These are phyloP conservation scores for Smittia sp. DNA, from an alignment of 2,888 invertebrate genomes.

Conservation along the genomic window DNA sequence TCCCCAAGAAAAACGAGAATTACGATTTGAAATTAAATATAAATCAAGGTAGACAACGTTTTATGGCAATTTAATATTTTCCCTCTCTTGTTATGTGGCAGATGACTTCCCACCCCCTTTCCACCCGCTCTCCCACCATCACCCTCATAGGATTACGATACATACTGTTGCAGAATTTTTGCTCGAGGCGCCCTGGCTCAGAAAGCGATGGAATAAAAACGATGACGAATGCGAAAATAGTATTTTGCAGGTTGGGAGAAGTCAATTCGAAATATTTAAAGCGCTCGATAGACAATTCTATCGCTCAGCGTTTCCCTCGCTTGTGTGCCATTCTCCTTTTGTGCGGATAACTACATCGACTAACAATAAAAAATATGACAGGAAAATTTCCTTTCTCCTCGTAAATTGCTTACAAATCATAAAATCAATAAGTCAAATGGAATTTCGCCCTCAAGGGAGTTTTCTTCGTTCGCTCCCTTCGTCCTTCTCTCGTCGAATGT, in stretches of 20 bases:
- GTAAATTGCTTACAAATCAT: slow-evolving; percentile 31
- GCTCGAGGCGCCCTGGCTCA: slow-evolving; percentile 11
- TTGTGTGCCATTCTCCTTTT: not conserved
- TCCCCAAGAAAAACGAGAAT: too few species aligned
- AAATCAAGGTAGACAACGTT: slow-evolving; percentile 29
- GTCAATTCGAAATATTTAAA: slow-evolving; percentile 19
- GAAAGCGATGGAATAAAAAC: not conserved
- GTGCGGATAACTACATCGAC: not conserved
- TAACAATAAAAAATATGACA: slow-evolving; percentile 22
- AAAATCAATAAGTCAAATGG: slow-evolving; percentile 38
- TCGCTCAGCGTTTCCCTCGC: not conserved
- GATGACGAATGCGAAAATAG: slow-evolving; percentile 28
- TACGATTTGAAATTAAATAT: slow-evolving; percentile 16
- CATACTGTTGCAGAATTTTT: slow-evolving; percentile 28
- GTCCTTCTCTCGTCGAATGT: not conserved
- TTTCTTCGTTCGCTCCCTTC: not conserved
- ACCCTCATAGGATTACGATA: slow-evolving; percentile 4
- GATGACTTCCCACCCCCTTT: not conserved
- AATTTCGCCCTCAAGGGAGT: slow-evolving; percentile 12
- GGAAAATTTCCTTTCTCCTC: not conserved
- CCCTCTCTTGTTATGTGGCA: not conserved
- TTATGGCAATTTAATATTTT: slow-evolving; percentile 29
- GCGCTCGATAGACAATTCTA: not conserved
- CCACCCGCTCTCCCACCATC: not conserved
- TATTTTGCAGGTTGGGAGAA: slow-evolving; percentile 2